phyloP scores from a whole-genome alignment of 2,797 vertebrate species.

The Poecilia velifera region DNA sequence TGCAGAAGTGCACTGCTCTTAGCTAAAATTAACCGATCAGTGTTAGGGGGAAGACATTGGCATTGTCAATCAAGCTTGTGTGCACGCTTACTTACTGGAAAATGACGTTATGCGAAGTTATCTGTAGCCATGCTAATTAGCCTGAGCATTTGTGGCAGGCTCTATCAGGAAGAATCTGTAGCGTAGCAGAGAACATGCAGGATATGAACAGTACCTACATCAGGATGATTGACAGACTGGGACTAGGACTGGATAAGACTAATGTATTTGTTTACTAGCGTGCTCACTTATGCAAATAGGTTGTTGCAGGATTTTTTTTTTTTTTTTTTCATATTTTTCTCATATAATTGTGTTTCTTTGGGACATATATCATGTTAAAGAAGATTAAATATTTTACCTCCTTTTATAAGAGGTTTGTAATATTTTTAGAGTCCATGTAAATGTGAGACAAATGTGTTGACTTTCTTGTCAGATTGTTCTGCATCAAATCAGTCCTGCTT shows the following conservation, averaged over 20 bases:
- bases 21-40: too few species aligned
- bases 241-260: background rate
- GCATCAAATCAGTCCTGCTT: background rate
- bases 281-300: background rate
- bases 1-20: too few species aligned
- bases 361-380: background rate
- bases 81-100: too few species aligned
- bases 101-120: too few species aligned
- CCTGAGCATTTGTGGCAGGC: too few species aligned
- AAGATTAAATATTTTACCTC: background rate
- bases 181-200: too few species aligned
- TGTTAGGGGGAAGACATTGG: too few species aligned
- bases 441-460: background rate
- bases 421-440: background rate
- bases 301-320: background rate
- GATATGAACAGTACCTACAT: too few species aligned
- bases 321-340: background rate
- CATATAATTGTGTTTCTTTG: background rate
- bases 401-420: background rate
- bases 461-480: slow-evolving; percentile 8
- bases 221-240: too few species aligned
- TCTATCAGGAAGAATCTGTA: too few species aligned
- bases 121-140: too few species aligned
- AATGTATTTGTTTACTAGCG: background rate
- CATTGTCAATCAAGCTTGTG: too few species aligned